Evolutionary conservation across 2,113 vertebrate genomes (phyloP), one percentile per base, ranked within the genome.

Genomic region (Oplegnathus fasciatus): DNA sequence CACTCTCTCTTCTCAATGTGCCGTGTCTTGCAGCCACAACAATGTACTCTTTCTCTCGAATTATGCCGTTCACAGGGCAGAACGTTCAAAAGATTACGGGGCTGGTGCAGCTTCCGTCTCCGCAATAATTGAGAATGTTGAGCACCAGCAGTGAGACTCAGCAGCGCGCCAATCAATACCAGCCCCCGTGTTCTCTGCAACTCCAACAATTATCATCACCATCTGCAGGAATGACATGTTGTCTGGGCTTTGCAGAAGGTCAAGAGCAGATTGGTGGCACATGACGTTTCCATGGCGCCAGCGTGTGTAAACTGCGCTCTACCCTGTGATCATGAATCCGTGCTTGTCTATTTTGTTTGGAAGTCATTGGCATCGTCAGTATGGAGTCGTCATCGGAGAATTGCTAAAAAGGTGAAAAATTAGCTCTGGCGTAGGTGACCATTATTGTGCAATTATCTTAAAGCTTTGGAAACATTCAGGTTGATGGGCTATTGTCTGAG

Each of bases 251-350:
- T 3, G 58, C 24, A 72, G 79, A 85, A 71, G 80, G 79, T 72
- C 82, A 76, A 68, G 37, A 52, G 70, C 68, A 82, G 57, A 79
- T 57, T 72, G 82, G 32, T 52, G 73, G 48, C 61, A 60, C n/a
- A n/a, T 44, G 82, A 61, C 4, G 70, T 89, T 84, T 81, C 85
- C 85, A 89, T 82, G 84, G 85, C 15, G 58, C 68, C 78, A 5
- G 42, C 4, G 70, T 71, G 57, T 52, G 34, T 73, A 32, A 83
- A n/a, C 67, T 54, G 13, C 9, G 24, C 61, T 69, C 44, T 72
- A 61, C 28, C 57, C 22, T 22, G 62, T 11, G 67, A 55, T 54
- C 2, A 17, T 60, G 17, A 32, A 75, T 66, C 75, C 40, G 15
- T 2, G 28, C 34, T 22, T 24, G 42, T 58, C 30, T 76, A 3